Conservation (phyloP, 53 echinoderm and acorn worm genomes). For the Holothuria scabra region DNA sequence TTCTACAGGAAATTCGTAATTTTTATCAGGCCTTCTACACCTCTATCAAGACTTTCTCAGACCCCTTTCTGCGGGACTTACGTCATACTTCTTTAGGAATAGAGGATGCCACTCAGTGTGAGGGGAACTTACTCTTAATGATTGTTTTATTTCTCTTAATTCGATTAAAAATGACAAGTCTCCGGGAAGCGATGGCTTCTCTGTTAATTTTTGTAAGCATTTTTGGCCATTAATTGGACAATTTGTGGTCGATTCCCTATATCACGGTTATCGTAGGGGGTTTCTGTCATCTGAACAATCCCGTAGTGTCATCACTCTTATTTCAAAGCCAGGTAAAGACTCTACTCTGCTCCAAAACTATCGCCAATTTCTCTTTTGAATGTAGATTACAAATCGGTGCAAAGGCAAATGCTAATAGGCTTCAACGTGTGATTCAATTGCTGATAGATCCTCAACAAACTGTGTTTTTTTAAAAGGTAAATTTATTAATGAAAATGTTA, state of each 20-base stretch:
- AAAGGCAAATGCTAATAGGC: not conserved
- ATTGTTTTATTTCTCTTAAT: not conserved
- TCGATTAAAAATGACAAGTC: not conserved
- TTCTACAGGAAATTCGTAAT: no score
- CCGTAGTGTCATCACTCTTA: not conserved
- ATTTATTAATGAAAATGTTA: not conserved
- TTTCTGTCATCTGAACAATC: not conserved
- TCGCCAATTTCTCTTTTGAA: slow-evolving; percentile 4
- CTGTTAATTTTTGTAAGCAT: not conserved
- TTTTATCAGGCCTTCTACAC: no score
- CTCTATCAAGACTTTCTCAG: no score
- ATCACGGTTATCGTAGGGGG: not conserved
- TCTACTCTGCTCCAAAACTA: not conserved
- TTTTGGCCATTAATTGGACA: not conserved
- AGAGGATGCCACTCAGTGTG: not conserved
- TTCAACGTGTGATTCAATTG: not conserved
- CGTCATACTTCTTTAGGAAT: not conserved
- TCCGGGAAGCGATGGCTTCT: no score
- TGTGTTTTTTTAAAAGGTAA: no score
- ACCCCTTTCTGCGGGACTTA: no score
- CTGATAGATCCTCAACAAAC: no score
- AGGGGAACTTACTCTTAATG: slow-evolving; percentile 4
- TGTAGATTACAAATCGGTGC: no score
- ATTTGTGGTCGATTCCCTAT: not conserved
- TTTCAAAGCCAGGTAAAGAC: not conserved